Evolutionary conservation across 2,797 vertebrate species (phyloP).

Genomic region (Mormyrops attenuatus): DNA sequence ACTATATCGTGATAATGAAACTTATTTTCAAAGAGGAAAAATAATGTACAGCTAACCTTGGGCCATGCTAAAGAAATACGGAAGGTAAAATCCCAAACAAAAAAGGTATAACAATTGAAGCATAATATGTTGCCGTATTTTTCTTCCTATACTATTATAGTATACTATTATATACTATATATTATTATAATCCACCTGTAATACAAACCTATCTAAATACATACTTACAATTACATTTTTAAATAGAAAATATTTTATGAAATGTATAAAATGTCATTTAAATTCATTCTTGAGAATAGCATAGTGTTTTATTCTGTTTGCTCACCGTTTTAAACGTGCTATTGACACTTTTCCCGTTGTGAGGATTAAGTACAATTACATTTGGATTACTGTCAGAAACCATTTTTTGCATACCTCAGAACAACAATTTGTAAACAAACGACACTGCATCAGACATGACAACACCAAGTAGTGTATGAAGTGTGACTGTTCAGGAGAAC

Average conservation of each 20-base stretch:
- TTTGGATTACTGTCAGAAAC: background rate
- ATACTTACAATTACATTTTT: background rate
- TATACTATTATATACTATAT: too few relatives aligned
- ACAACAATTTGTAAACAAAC: background rate
- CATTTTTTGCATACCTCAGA: conserved; percentile 1
- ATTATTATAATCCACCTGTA: background rate
- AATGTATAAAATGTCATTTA: background rate
- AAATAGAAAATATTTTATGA: background rate
- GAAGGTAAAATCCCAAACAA: background rate
- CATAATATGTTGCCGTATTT: background rate
- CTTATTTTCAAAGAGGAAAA: background rate
- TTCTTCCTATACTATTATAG: background rate
- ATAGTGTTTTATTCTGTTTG: background rate
- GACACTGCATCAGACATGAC: background rate
- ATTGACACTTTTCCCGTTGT: background rate
- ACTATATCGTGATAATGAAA: background rate
- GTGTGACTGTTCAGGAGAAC: background rate
- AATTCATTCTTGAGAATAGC: background rate
- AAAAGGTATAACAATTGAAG: background rate
- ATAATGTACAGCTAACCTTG: background rate
- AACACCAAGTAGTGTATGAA: background rate
- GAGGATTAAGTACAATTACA: background rate
- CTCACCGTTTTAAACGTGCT: background rate
- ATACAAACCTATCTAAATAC: background rate
- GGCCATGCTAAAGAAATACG: background rate